Evolutionary conservation across 2,888 invertebrate genomes (phyloP), one percentile per base, ranked within the genome.

Genomic region (Melikaiella ostensackeni): DNA sequence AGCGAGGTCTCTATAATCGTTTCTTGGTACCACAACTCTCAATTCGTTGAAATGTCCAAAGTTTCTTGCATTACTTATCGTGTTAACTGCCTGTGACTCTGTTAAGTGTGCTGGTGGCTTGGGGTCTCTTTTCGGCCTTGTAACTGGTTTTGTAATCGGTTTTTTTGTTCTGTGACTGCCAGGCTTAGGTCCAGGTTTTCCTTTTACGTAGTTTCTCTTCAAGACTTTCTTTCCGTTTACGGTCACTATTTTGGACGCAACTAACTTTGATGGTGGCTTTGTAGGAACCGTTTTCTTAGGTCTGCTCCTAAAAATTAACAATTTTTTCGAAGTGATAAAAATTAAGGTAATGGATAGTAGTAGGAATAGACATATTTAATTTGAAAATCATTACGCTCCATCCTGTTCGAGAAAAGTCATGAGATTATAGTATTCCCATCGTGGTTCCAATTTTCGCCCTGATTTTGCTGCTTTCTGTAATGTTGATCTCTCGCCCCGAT

Each of bases 111-210:
- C 24, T 11, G 50, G 27, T 33, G 70, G 50, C 7, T 70, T 70
- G 3, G 50, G n/a, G 2, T 50, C 30, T 4, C 70, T 9, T 19
- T 70, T 70, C 11, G 70, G 30, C 33, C 70, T 70, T 55, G 70
- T 50, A 30, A 70, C 5, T 50, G 70, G 70, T 33, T 70, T 70
- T 55, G n/a, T 1, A n/a, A 33, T 30, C 0, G 30, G 16, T 6
- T 50, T 46, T 70, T 33, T 70, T n/a, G 27, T 11, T 50, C n/a
- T 70, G 6, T 21, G 59, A 59, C 30, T 70, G 50, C 70, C 70
- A 30, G 70, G 70, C 21, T 70, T 70, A 11, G 70, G 70, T n/a
- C 70, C 70, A 6, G 70, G 70, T 30, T 70, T 70, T 27, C n/a
- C 50, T 64, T 16, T 42, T 0, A 13, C 6, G 30, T 30, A 30